Percentiles rank a stretch among this genome's conserved stretches.
These are phyloP conservation scores for Drepanosiphum platanoidis DNA, from an alignment of 2,888 invertebrate genomes.

Conservation along the genomic window DNA sequence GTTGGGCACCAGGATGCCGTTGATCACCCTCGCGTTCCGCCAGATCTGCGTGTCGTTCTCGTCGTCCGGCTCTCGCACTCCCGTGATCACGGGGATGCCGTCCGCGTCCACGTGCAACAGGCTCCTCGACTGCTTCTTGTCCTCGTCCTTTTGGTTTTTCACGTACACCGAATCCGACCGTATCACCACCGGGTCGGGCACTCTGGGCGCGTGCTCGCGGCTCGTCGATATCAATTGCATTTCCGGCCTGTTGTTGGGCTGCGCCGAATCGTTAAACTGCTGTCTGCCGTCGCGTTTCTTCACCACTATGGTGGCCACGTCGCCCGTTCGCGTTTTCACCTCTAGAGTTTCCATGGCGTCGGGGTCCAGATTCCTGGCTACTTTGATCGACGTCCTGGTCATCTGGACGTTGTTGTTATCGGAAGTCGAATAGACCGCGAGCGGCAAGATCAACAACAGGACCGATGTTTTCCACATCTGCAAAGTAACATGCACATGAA, in stretches of 20 bases:
- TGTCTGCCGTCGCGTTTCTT: constrained; percentile 71
- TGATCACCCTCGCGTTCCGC: constrained; percentile 89
- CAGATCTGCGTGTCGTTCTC: constrained; percentile 84
- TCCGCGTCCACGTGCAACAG: constrained; percentile 75
- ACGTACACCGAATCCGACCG: constrained; percentile 74
- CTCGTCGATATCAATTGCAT: not conserved
- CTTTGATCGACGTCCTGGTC: constrained; percentile 66
- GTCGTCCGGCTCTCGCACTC: constrained; percentile 84
- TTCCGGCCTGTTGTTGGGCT: constrained; percentile 64
- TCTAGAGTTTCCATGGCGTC: constrained; percentile 80
- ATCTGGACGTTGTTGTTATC: constrained; percentile 63
- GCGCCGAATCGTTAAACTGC: no score
- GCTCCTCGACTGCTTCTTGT: constrained; percentile 75
- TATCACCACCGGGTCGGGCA: constrained; percentile 77
- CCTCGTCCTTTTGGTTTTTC: constrained; percentile 69
- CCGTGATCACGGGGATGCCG: constrained; percentile 83
- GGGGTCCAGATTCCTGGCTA: constrained; percentile 76
- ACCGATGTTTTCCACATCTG: constrained; percentile 53
- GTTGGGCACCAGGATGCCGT: constrained; percentile 81
- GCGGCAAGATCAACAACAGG: constrained; percentile 26
- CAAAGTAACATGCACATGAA: not conserved
- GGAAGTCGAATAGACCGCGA: not conserved
- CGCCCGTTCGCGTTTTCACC: constrained; percentile 80
- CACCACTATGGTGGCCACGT: constrained; percentile 80
- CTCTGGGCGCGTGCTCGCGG: constrained; percentile 64